phyloP scores from a whole-genome alignment of 2,888 invertebrate genomes.

The Sycophila texana region DNA sequence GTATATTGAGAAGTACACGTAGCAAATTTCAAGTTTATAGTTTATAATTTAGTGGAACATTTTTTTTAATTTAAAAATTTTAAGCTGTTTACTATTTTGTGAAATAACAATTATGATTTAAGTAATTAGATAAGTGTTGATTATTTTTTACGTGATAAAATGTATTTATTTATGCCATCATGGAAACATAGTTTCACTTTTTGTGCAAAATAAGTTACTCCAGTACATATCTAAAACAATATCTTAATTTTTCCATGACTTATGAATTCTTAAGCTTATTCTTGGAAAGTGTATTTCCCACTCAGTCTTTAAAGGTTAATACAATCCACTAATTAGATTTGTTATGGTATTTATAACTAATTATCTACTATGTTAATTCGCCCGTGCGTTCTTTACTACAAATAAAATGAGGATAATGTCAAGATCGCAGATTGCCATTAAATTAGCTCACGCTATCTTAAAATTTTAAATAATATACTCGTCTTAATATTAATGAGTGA shows the following conservation, averaged over 20 bases:
- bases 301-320: constrained; percentile 25
- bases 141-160: not conserved
- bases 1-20: no score
- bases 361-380: constrained; percentile 25
- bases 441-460: constrained; percentile 5
- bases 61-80: no score
- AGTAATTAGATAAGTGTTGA: no score
- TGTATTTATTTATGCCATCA: not conserved
- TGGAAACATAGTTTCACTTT: constrained; percentile 36
- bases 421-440: constrained; percentile 11
- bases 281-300: constrained; percentile 3
- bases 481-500: not conserved
- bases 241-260: constrained; percentile 16
- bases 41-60: no score
- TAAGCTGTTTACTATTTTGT: no score
- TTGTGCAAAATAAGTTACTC: not conserved
- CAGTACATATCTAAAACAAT: not conserved
- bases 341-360: constrained; percentile 32
- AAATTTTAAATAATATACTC: constrained; percentile 1
- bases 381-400: not conserved
- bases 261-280: constrained; percentile 34
- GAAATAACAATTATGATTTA: no score
- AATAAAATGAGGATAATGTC: not conserved
- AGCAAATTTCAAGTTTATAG: no score
- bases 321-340: constrained; percentile 37